Percentiles rank a stretch among this genome's conserved stretches.
These are phyloP conservation scores for Acrossocheilus fasciatus DNA, from an alignment of 2,797 vertebrate species.

Conservation along the genomic window DNA sequence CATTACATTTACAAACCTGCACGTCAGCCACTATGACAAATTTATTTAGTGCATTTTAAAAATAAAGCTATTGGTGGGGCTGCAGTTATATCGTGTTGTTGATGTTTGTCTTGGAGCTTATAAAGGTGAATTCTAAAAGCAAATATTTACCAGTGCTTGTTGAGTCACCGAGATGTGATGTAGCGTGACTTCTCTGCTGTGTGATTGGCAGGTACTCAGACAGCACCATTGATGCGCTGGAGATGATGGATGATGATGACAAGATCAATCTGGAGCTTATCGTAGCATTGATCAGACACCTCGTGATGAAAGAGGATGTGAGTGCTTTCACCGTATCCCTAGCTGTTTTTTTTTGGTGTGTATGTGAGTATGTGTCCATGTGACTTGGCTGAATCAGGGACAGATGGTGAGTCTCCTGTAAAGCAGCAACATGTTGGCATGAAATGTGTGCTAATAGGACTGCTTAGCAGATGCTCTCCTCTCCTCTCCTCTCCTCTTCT, in stretches of 20 bases:
- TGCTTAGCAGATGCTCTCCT: slow-evolving; percentile 68
- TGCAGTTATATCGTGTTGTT: not conserved
- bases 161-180: slow-evolving; percentile 3
- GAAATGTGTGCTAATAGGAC: slow-evolving; percentile 68
- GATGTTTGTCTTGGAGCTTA: not conserved
- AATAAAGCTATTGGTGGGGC: not conserved
- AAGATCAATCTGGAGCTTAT: slow-evolving; percentile 94
- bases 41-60: slow-evolving; percentile 12
- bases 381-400: slow-evolving; percentile 21
- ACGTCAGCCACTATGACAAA: not conserved
- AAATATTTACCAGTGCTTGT: not conserved
- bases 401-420: slow-evolving; percentile 64
- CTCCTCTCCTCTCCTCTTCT: not conserved
- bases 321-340: slow-evolving; percentile 39
- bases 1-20: slow-evolving; percentile 4
- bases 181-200: not conserved
- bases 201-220: slow-evolving; percentile 86
- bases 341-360: not conserved
- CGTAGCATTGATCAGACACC: slow-evolving; percentile 89
- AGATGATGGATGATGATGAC: slow-evolving; percentile 89
- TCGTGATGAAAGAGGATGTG: slow-evolving; percentile 86
- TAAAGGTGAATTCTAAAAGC: not conserved
- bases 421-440: slow-evolving; percentile 66
- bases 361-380: not conserved
- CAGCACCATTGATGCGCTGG: slow-evolving; percentile 83